Evolutionary conservation across 2,888 invertebrate species (phyloP).

Genomic region (Drosophila histrio): DNA sequence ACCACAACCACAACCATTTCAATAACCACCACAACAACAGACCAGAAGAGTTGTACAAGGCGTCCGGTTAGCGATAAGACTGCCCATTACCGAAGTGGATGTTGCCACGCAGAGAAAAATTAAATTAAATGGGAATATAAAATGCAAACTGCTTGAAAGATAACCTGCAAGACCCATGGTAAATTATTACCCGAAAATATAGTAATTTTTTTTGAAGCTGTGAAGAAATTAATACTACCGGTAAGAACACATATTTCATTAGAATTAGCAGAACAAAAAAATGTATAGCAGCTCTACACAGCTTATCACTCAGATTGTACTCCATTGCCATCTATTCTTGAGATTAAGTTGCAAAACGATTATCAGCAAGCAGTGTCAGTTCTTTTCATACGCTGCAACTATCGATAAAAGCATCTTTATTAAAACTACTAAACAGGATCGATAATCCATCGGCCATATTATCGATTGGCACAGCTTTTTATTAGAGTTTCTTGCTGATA

Average conservation of each 20-base stretch:
- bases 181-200: too few relatives aligned
- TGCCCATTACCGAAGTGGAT: conserved; percentile 14
- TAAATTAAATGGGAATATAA: conserved; percentile 22
- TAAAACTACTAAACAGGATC: not conserved
- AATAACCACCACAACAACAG: not conserved
- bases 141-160: not conserved
- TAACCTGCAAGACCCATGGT: not conserved
- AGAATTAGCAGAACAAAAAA: too few relatives aligned
- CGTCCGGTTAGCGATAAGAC: conserved; percentile 23
- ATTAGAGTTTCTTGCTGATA: too few relatives aligned
- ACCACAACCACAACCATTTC: not conserved
- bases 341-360: too few relatives aligned
- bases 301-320: too few relatives aligned
- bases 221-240: too few relatives aligned
- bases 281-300: too few relatives aligned
- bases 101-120: conserved; percentile 8
- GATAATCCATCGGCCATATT: too few relatives aligned
- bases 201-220: not conserved
- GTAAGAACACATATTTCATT: too few relatives aligned
- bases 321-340: too few relatives aligned
- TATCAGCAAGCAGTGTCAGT: too few relatives aligned
- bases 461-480: too few relatives aligned
- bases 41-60: not conserved
- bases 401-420: not conserved
- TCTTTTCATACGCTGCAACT: not conserved